A percentile compares a stretch with the other conserved stretches of the same genome.
Evolutionary conservation across 1,140 invertebrate genomes (phyloP).

Genomic region (Sitophilus oryzae): DNA sequence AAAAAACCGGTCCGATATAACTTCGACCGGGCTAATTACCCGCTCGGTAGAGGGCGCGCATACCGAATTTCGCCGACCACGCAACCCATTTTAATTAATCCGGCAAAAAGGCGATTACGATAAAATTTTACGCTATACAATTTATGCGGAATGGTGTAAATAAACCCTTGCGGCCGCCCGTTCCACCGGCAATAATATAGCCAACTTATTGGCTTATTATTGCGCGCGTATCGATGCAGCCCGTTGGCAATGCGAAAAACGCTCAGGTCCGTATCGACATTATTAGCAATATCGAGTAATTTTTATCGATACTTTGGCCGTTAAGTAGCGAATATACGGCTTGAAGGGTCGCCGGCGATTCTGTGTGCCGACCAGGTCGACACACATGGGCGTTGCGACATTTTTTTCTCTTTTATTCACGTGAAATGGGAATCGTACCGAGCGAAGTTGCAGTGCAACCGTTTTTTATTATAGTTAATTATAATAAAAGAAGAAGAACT

Average conservation of each 20-base stretch:
- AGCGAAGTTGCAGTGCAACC: too few species aligned
- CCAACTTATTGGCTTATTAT: conserved; percentile 29
- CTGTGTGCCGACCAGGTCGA: background rate
- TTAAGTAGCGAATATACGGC: conserved; percentile 16
- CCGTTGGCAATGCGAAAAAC: conserved; percentile 12
- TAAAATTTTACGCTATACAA: conserved; percentile 12
- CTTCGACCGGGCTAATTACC: too few species aligned
- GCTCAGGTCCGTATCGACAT: conserved; percentile 19
- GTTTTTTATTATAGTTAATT: too few species aligned
- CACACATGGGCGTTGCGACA: too few species aligned
- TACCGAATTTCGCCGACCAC: conserved; percentile 7
- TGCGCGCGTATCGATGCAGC: conserved; percentile 10
- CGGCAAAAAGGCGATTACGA: conserved; percentile 11
- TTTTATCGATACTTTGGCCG: conserved; percentile 19
- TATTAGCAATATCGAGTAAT: conserved; percentile 14
- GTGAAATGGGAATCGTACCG: too few species aligned
- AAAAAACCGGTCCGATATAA: too few species aligned
- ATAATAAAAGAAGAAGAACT: too few species aligned
- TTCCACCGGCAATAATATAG: conserved; percentile 27
- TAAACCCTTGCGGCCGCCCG: conserved; percentile 27
- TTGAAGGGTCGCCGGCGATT: background rate
- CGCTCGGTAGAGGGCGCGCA: too few species aligned
- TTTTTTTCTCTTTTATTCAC: too few species aligned
- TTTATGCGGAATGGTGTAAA: conserved; percentile 30
- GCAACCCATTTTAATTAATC: conserved; percentile 11